Base-by-base conservation (phyloP, 1,140 invertebrate species). In the Delia radicum region DNA sequence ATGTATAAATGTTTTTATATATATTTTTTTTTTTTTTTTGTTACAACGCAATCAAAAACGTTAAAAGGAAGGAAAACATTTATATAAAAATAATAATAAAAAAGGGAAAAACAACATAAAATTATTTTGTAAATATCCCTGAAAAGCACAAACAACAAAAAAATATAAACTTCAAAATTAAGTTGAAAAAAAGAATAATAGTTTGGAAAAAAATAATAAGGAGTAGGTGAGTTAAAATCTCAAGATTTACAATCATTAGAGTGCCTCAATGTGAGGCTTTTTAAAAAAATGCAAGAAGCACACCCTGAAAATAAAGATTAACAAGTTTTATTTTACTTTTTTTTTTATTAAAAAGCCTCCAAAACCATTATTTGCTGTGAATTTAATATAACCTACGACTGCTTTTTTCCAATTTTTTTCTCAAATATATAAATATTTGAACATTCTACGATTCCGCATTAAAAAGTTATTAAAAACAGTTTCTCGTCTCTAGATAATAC, bases 111-210 rank as follows among this genome's bases (percentile, higher is more conserved):
- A n/a, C 28, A 67, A 15, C n/a, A 67, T 33, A 37, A 8, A 69
- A 29, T 69, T 18, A 31, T n/a, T n/a, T n/a, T 33, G 65, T 29
- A 21, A 33, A 33, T 33, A 33, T 69, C 21, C 29, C 29, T 69
- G 62, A 69, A 33, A 69, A 69, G 65, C 29, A 65, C 62, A 65
- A 65, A 65, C 29, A 65, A 65, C 31, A 69, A 37, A 33, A 33
- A 33, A 33, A 8, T 21, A 33, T 21, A 42, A 42, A 42, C 37
- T 42, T 15, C 37, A 42, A 42, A 42, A 42, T 42, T 42, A 42
- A 42, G 37, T 42, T 42, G 37, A 15, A 42, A 61, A 26, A 21
- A 21, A 61, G 18, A 21, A 12, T 10, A n/a, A 65, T 12, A 13
- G 26, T 13, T n/a, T n/a, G n/a, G 8, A 27, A 24, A 21, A 26